phyloP scores from a whole-genome alignment of 2,888 invertebrate genomes.

The Camptogramma bilineatum region DNA sequence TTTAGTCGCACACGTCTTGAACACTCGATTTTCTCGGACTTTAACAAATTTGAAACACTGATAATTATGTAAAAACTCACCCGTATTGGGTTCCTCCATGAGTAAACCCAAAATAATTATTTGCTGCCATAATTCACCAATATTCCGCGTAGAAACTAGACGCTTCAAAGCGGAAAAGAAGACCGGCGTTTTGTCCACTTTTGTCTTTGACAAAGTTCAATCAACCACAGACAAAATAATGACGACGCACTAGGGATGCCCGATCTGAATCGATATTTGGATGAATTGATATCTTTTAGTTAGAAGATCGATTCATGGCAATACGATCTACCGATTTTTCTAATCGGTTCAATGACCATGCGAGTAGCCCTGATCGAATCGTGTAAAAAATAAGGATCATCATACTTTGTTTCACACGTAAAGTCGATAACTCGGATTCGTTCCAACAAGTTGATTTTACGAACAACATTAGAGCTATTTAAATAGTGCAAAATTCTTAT shows the following conservation, averaged over 20 bases:
- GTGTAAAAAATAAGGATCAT: too few relatives aligned
- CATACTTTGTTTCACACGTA: too few relatives aligned
- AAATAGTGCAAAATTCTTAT: too few relatives aligned
- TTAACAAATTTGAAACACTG: not conserved
- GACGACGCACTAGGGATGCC: not conserved
- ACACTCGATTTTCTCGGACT: slow-evolving; percentile 11
- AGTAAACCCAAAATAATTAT: slow-evolving; percentile 98
- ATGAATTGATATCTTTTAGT: too few relatives aligned
- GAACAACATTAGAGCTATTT: too few relatives aligned
- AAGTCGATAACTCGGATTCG: too few relatives aligned
- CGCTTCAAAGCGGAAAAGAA: slow-evolving; percentile 73
- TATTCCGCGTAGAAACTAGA: slow-evolving; percentile 77
- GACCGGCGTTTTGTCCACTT: slow-evolving; percentile 66
- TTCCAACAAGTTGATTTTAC: too few relatives aligned
- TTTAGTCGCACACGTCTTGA: slow-evolving; percentile 45
- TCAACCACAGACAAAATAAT: slow-evolving; percentile 13
- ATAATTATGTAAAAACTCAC: slow-evolving; percentile 79
- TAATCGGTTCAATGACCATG: too few relatives aligned
- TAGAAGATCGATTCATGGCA: not conserved
- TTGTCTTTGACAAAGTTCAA: slow-evolving; percentile 12
- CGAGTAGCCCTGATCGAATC: too few relatives aligned
- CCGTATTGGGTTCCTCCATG: slow-evolving; percentile 97
- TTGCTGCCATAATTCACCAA: slow-evolving; percentile 91
- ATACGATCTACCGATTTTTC: too few relatives aligned
- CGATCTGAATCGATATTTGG: not conserved